These are phyloP conservation scores for Micromys minutus DNA, from an alignment of 2,113 vertebrate genomes.

Conservation along the genomic window DNA sequence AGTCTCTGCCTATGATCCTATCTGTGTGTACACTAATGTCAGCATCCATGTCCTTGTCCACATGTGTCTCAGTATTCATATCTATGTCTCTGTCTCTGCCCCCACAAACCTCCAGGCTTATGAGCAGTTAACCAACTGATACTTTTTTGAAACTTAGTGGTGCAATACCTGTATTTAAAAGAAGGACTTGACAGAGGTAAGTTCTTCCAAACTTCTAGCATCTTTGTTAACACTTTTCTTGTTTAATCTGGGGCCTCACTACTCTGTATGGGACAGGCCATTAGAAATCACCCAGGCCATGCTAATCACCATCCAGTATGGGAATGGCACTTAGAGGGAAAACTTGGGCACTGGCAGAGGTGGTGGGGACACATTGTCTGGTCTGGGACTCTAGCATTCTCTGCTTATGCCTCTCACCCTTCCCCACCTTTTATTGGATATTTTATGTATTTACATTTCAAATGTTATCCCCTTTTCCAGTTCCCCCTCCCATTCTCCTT, in stretches of 20 bases:
- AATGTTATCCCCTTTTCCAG: too few species aligned
- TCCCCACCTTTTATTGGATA: too few species aligned
- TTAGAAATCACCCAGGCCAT: background rate
- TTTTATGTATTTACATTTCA: too few species aligned
- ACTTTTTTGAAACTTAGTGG: background rate
- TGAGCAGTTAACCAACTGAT: background rate
- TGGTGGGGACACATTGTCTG: background rate
- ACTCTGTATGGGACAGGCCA: background rate
- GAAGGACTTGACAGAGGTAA: background rate
- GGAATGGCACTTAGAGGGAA: too few species aligned
- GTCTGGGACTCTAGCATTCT: background rate
- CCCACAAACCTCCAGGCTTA: background rate
- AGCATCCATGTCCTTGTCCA: background rate
- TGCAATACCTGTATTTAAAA: accelerated
- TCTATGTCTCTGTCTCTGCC: background rate
- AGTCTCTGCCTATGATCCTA: background rate
- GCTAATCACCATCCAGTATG: background rate
- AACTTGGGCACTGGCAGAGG: background rate
- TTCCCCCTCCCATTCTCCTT: too few species aligned
- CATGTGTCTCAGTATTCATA: background rate
- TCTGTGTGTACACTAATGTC: background rate
- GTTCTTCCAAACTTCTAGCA: background rate
- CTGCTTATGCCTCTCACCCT: accelerated
- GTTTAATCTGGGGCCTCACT: background rate
- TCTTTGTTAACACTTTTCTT: background rate